Percentiles rank a stretch among this genome's conserved stretches.
Evolutionary conservation across 2,888 invertebrate species (phyloP).

Genomic region (Cyaniris semiargus): DNA sequence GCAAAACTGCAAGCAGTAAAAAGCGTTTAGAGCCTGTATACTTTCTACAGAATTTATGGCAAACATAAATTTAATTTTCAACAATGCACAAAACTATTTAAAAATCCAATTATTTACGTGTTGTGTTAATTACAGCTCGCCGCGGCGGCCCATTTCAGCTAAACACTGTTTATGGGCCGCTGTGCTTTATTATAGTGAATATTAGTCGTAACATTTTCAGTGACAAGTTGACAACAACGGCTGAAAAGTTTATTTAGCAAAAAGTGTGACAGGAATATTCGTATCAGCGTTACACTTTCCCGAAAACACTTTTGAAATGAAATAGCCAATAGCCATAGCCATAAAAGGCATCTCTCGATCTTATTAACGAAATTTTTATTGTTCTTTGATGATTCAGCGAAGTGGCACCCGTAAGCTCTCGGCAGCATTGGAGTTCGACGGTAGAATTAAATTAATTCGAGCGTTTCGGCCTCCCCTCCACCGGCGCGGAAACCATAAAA

Average conservation of each 20-base stretch:
- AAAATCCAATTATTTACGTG: conserved; percentile 28
- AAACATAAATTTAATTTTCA: conserved; percentile 21
- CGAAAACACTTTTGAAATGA: too few relatives aligned
- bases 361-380: neutral
- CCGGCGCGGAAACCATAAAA: conserved; percentile 70
- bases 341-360: conserved; percentile 3
- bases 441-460: conserved; percentile 73
- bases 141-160: neutral
- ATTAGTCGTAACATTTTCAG: neutral
- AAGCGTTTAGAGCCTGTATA: neutral
- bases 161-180: neutral
- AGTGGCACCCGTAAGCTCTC: conserved; percentile 38
- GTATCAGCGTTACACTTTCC: too few relatives aligned
- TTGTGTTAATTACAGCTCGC: neutral
- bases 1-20: neutral
- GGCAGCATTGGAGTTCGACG: conserved; percentile 57
- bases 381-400: neutral
- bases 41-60: neutral
- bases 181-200: neutral
- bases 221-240: neutral
- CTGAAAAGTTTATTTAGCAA: neutral
- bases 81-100: conserved; percentile 14
- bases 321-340: too few relatives aligned
- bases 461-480: conserved; percentile 68
- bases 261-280: neutral